Evolutionary conservation across 2,113 vertebrate genomes (phyloP), one percentile per base, ranked within the genome.

Genomic region (Pampusana beccarii): DNA sequence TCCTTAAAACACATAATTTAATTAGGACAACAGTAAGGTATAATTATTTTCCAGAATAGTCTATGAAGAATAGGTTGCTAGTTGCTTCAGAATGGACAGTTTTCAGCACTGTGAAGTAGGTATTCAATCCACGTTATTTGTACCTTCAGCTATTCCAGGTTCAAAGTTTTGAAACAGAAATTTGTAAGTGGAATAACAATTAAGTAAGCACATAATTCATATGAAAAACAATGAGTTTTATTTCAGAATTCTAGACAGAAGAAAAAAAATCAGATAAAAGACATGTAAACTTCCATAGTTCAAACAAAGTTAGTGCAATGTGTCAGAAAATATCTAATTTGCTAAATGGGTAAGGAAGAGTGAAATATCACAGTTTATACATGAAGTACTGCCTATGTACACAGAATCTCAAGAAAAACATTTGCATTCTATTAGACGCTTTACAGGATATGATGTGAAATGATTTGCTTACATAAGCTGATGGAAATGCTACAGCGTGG

Each of bases 391-490:
- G 11, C 36, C 38, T 65, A 6, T 85, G 42, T 24, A 51, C 48
- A 64, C 61, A 57, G 44, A 85, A 56, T 62, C 12, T 78, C 42
- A 74, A 18, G 40, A 57, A 70, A 84, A 91, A 11, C 56, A 62
- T 69, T 67, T 70, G 33, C 46, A 60, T 94, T 87, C 53, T 60
- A 1, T 60, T 60, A 75, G 57, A 57, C 8, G 28, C 33, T 79
- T 85, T 53, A 53, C 26, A 61, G 64, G 73, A 87, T 81, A 46
- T 70, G 46, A 44, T 34, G 28, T 78, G 50, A 94, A 88, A 90
- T 72, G 0, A 44, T 78, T 87, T 84, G 13, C 44, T 75, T 87
- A 53, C 0, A 1, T 71, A 74, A 91, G 2, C 10, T 75, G 60
- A 51, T 56, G 38, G 42, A 87, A 93, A 67, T 0, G 0, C 87